A percentile compares a stretch with the other conserved stretches of the same genome.
phyloP scores from a whole-genome alignment of 1,140 invertebrate genomes.

The Armadillidium nasatum region DNA sequence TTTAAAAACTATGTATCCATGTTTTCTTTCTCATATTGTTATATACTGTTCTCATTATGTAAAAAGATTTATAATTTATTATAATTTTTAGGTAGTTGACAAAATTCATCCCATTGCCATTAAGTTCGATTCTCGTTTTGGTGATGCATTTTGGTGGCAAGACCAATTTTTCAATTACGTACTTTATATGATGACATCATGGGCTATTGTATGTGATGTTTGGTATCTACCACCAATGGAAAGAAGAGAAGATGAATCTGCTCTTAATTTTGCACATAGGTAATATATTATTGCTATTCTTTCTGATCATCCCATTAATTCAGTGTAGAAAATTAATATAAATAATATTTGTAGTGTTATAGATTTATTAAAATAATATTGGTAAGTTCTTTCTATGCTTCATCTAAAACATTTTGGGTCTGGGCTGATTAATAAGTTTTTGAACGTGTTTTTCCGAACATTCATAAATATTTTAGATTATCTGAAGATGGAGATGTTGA shows the following conservation, averaged over 20 bases:
- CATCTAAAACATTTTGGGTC: no score
- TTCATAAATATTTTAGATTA: no score
- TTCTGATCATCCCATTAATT: background rate
- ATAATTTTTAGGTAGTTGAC: conserved; percentile 25
- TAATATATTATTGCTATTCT: conserved; percentile 3
- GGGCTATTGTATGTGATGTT: conserved; percentile 98
- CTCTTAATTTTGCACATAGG: conserved; percentile 86
- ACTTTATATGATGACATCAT: conserved; percentile 97
- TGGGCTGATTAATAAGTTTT: no score
- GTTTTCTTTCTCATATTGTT: no score
- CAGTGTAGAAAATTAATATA: background rate
- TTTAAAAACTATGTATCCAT: no score
- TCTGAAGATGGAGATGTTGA: no score
- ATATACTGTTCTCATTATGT: no score
- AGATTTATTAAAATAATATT: background rate
- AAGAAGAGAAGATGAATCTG: conserved; percentile 67
- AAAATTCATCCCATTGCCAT: conserved; percentile 91
- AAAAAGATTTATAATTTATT: no score
- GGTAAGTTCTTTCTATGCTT: background rate
- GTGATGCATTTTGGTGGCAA: conserved; percentile 95
- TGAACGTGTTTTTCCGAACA: no score
- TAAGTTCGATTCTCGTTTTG: conserved; percentile 83
- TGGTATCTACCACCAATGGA: conserved; percentile 97
- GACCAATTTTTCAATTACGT: conserved; percentile 93
- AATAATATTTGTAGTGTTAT: background rate